A percentile compares a stretch with the other conserved stretches of the same genome.
Conservation (phyloP, 2,113 vertebrate genomes). For the Pogonocichla stellata region DNA sequence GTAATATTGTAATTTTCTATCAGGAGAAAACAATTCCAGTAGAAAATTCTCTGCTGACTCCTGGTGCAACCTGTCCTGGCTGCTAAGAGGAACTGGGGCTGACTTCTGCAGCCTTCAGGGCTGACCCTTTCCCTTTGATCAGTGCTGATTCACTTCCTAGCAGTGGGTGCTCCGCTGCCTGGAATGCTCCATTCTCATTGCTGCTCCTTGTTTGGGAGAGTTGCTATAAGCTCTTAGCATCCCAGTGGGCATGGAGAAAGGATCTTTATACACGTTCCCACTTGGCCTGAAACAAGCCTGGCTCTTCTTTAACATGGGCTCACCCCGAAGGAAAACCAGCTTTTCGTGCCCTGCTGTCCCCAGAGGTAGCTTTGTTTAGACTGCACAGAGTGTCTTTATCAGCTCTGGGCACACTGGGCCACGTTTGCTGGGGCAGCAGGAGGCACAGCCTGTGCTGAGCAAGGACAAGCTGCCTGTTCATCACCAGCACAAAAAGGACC, state of each 20-base stretch:
- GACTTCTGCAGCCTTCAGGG: not conserved
- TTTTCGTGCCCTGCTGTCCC: not conserved
- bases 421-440: not conserved
- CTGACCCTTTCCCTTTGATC: conserved; percentile 3
- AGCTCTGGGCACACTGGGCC: not conserved
- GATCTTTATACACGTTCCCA: not conserved
- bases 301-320: not conserved
- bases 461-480: not conserved
- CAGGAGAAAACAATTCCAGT: not conserved
- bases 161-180: not conserved
- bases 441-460: not conserved
- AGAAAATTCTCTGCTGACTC: not conserved
- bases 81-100: not conserved
- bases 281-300: not conserved
- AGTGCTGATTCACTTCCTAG: not conserved
- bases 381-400: not conserved
- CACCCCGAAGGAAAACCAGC: accelerated
- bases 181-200: not conserved
- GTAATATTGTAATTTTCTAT: not conserved
- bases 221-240: not conserved
- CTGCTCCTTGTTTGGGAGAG: not conserved
- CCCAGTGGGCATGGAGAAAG: conserved; percentile 28
- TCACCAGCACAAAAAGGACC: not conserved
- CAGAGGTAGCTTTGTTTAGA: not conserved
- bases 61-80: not conserved